Percentiles rank a stretch among this genome's conserved stretches.
Evolutionary conservation across 2,888 invertebrate species (phyloP).

Genomic region (Calliopum simillimum): DNA sequence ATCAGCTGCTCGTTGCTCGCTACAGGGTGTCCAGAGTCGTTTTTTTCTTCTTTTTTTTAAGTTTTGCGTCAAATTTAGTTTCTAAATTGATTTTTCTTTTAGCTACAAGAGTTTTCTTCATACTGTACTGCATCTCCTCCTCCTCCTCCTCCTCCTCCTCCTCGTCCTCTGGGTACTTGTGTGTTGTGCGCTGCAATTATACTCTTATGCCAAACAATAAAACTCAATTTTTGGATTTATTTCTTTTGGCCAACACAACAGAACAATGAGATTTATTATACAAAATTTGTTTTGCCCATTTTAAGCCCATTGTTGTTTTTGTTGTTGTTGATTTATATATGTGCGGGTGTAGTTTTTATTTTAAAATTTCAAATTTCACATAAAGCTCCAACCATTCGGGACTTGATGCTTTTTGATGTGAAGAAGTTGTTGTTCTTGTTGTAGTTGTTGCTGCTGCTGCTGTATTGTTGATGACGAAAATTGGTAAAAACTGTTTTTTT

Average conservation of each 20-base stretch:
- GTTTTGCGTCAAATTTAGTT: slow-evolving; percentile 25
- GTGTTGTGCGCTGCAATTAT: too few relatives aligned
- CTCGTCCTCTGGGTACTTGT: slow-evolving; percentile 4
- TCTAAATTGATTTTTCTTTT: slow-evolving; percentile 22
- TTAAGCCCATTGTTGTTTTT: slow-evolving; percentile 11
- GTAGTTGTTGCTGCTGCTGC: background rate
- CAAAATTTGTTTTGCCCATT: slow-evolving; percentile 39
- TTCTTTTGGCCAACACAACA: slow-evolving; percentile 30
- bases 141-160: too few relatives aligned
- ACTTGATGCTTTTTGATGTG: background rate
- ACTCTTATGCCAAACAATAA: slow-evolving; percentile 30
- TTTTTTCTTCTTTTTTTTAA: slow-evolving; percentile 14
- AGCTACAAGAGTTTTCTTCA: slow-evolving; percentile 27
- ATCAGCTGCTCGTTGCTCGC: slow-evolving; percentile 10
- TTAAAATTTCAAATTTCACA: background rate
- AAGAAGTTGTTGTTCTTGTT: slow-evolving; percentile 13
- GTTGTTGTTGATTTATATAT: background rate
- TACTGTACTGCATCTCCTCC: too few relatives aligned
- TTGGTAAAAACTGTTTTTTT: too few relatives aligned
- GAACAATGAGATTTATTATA: slow-evolving; percentile 53
- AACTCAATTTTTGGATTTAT: slow-evolving; percentile 26
- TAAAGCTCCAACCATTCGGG: too few relatives aligned
- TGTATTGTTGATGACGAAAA: too few relatives aligned
- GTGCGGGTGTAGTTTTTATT: slow-evolving; percentile 23
- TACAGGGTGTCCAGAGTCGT: slow-evolving; percentile 18